These are phyloP conservation scores for Anoplolepis gracilipes DNA, from an alignment of 1,140 invertebrate genomes.

Conservation along the genomic window DNA sequence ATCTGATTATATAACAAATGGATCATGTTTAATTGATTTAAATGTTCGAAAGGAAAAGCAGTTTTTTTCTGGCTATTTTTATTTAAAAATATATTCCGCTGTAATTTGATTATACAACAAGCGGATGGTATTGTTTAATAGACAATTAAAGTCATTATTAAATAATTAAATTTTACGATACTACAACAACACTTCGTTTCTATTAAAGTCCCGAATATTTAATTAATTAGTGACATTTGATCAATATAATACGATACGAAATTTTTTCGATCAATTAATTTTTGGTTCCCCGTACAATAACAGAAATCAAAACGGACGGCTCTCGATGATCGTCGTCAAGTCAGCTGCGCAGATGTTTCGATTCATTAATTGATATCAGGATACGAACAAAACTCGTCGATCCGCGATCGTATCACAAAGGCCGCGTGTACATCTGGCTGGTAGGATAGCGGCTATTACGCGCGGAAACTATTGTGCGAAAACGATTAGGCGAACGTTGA, in stretches of 20 bases:
- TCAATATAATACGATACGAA: neutral
- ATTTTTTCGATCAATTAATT: slow-evolving; percentile 25
- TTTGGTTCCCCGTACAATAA: neutral
- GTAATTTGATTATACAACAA: neutral
- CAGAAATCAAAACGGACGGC: neutral
- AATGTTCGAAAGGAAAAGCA: no score
- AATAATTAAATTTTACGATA: neutral
- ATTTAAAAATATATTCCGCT: no score
- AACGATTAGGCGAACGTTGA: slow-evolving; percentile 48
- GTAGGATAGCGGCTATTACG: slow-evolving; percentile 43
- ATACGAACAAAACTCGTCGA: slow-evolving; percentile 43
- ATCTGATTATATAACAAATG: neutral
- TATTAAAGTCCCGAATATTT: neutral
- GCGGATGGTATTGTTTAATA: neutral
- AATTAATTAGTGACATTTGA: neutral
- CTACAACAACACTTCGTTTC: neutral
- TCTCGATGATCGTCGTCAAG: slow-evolving; percentile 20
- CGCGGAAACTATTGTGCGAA: slow-evolving; percentile 36
- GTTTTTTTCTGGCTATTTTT: no score
- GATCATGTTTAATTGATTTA: no score
- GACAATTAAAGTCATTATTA: no score
- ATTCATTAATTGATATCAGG: slow-evolving; percentile 56
- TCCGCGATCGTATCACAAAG: slow-evolving; percentile 55
- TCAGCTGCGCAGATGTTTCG: slow-evolving; percentile 40
- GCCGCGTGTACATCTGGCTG: slow-evolving; percentile 41